Evolutionary conservation across 2,888 invertebrate genomes (phyloP), one percentile per base, ranked within the genome.

Genomic region (Philhelius pedissequus): DNA sequence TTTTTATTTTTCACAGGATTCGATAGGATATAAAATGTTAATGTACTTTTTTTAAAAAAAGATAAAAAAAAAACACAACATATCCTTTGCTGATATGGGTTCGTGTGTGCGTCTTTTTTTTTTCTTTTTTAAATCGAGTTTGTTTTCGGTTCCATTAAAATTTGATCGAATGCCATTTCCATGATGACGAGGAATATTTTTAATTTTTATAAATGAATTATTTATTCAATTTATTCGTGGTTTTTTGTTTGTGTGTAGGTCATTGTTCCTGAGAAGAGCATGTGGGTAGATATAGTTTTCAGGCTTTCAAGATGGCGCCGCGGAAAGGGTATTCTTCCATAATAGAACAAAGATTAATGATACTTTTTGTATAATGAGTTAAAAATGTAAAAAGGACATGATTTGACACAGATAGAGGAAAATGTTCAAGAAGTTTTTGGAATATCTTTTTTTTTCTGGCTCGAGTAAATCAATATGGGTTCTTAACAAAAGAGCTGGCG

Each of bases 141-240:
- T 70, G 43, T 60, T 60, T 43, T 56, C 38, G 75, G 60, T 80
- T 80, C 70, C 75, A 80, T 84, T 80, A 84, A 80, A 84, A 50
- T 20, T 80, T 76, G 73, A 84, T 84, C 76, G 84, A 84, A 84
- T 84, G 84, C 71, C 84, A 84, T 84, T 80, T 68, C 60, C 35
- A 62, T 13, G 66, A 84, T 84, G 84, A 84, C 71, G 60, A 54
- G 40, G 84, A 71, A 84, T 62, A 74, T 54, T 84, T 84, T 76
- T 84, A 84, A 84, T 84, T 84, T 80, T 84, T 84, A 84, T 84
- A 84, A 84, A 84, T 84, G 80, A 84, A 69, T 71, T 76, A 75
- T 84, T 84, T 80, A 80, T 80, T 84, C 84, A 80, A 40, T 74
- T 43, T 70, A 8, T 60, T 56, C 3, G 7, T 52, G 64, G 40